Evolutionary conservation across 2,113 vertebrate species (phyloP).

Genomic region (Chionodraco myersi): DNA sequence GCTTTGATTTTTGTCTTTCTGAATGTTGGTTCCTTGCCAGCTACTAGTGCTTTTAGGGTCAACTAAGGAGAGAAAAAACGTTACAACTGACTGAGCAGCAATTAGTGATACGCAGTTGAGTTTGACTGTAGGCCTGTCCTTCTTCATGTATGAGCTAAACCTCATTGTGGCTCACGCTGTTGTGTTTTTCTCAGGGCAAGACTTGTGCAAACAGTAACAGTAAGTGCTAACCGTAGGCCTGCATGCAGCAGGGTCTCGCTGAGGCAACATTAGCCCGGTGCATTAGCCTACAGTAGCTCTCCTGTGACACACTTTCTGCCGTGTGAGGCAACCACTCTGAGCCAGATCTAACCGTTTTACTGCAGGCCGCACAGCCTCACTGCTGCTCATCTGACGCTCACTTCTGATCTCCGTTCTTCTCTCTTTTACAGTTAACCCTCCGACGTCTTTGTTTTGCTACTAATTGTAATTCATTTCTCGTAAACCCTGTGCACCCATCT

Average conservation of each 20-base stretch:
- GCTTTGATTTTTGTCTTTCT: slow-evolving; percentile 20
- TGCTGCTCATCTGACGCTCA: slow-evolving; percentile 27
- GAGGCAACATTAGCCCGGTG: slow-evolving; percentile 50
- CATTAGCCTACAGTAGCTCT: slow-evolving; percentile 52
- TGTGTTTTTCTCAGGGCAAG: slow-evolving; percentile 38
- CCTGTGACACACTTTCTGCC: slow-evolving; percentile 61
- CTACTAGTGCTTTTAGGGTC: slow-evolving; percentile 16
- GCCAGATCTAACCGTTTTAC: slow-evolving; percentile 34
- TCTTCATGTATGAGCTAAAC: slow-evolving; percentile 30
- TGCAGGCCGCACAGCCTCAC: slow-evolving; percentile 27
- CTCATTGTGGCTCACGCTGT: slow-evolving; percentile 40
- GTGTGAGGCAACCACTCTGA: slow-evolving; percentile 39
- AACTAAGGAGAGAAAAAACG: slow-evolving; percentile 5
- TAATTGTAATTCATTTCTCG: slow-evolving; percentile 37
- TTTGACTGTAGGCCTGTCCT: slow-evolving; percentile 39
- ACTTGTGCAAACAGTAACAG: slow-evolving; percentile 43
- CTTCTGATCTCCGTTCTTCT: slow-evolving; percentile 30
- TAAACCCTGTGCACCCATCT: neutral
- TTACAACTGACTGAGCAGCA: slow-evolving; percentile 28
- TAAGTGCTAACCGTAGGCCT: slow-evolving; percentile 42
- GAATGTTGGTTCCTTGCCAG: slow-evolving; percentile 15
- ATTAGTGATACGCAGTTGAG: slow-evolving; percentile 39
- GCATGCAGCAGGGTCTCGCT: slow-evolving; percentile 19
- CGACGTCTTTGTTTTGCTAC: slow-evolving; percentile 40
- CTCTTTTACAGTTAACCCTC: slow-evolving; percentile 24